phyloP scores from a whole-genome alignment of 2,797 vertebrate species.

The Chaenodraco wilsoni region DNA sequence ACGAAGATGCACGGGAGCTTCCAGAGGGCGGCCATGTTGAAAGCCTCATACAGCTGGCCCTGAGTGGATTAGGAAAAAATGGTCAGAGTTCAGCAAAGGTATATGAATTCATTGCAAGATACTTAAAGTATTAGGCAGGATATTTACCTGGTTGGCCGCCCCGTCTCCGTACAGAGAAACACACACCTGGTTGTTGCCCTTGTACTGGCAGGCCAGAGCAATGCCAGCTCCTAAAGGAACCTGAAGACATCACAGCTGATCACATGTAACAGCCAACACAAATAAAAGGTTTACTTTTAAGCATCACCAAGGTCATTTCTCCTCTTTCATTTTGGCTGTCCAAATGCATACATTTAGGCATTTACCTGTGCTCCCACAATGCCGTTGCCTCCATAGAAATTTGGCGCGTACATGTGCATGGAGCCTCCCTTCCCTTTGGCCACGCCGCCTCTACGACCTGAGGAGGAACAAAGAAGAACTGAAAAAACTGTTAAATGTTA shows the following conservation, averaged over 20 bases:
- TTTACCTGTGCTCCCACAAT: constrained; percentile 97
- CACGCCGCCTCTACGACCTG: constrained; percentile 91
- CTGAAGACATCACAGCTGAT: constrained; percentile 63
- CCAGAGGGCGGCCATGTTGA: constrained; percentile 96
- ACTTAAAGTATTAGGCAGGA: no score
- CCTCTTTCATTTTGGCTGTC: no score
- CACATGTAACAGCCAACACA: not conserved
- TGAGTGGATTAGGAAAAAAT: constrained; percentile 53
- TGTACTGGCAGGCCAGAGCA: constrained; percentile 93
- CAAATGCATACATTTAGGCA: no score
- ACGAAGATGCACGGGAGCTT: constrained; percentile 94
- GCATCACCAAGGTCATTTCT: not conserved
- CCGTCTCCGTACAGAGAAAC: constrained; percentile 93
- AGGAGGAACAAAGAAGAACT: accelerated
- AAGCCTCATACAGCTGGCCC: constrained; percentile 96
- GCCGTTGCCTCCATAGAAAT: constrained; percentile 96
- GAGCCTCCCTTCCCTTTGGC: constrained; percentile 95
- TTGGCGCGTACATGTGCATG: constrained; percentile 94
- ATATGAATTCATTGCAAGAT: accelerated
- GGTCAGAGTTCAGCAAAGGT: accelerated
- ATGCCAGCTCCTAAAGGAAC: constrained; percentile 95
- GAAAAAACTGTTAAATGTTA: accelerated
- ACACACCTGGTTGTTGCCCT: constrained; percentile 89
- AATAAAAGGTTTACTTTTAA: not conserved
- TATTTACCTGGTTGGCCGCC: constrained; percentile 92